phyloP scores from a whole-genome alignment of 1,140 invertebrate species.

The Plodia interpunctella region DNA sequence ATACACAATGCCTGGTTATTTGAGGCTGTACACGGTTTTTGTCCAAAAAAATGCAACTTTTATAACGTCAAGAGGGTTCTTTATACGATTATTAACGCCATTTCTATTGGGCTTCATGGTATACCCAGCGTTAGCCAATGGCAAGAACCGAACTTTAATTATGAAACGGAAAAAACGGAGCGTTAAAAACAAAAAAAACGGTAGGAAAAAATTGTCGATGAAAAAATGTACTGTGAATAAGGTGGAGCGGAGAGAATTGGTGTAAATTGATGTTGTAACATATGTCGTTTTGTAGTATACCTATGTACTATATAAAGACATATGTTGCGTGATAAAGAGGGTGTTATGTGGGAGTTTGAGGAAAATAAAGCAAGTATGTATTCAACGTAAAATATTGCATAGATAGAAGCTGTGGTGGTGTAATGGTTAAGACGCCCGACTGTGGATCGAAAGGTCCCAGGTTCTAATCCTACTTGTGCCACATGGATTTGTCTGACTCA shows the following conservation, averaged over 20 bases:
- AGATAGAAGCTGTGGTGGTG: no score
- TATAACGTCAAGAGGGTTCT: constrained; percentile 39
- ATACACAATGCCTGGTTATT: constrained; percentile 53
- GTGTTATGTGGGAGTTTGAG: no score
- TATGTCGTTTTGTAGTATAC: constrained; percentile 5
- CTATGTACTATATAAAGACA: no score
- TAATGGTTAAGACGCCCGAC: no score
- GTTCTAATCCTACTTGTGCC: no score
- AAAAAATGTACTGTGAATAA: constrained; percentile 34
- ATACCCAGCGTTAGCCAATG: constrained; percentile 49
- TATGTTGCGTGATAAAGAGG: no score
- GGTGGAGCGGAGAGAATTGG: constrained; percentile 57
- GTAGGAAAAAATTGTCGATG: constrained; percentile 26
- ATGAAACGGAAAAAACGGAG: constrained; percentile 45
- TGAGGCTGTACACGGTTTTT: constrained; percentile 37
- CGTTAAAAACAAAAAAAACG: constrained; percentile 49
- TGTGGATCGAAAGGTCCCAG: no score
- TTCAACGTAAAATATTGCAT: no score
- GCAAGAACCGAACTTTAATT: constrained; percentile 47
- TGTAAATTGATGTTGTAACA: constrained; percentile 52
- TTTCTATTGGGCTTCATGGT: constrained; percentile 45
- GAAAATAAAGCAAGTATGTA: no score
- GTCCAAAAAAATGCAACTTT: constrained; percentile 34
- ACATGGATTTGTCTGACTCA: no score
- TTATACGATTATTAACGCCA: constrained; percentile 48